These are phyloP conservation scores for Mactra quadrangularis DNA, from an alignment of 1,140 invertebrate species.

Conservation along the genomic window DNA sequence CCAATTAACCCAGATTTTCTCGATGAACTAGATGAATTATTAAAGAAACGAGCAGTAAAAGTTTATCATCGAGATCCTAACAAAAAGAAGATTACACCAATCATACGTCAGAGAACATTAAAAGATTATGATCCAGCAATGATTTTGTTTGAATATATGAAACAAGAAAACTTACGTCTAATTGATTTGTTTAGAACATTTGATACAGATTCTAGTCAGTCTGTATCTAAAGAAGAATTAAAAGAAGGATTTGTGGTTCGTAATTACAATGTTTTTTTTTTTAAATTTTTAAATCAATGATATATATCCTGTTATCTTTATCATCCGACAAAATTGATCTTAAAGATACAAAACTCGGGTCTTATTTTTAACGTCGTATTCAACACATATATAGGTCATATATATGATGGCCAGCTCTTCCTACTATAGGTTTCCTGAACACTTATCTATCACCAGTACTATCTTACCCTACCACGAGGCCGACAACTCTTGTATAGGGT, in stretches of 20 bases:
- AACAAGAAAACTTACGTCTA: slow-evolving; percentile 69
- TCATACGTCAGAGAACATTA: slow-evolving; percentile 44
- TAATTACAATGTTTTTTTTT: slow-evolving; percentile 17
- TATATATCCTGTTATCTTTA: neutral
- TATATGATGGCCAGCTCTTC: too few species aligned
- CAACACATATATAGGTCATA: too few species aligned
- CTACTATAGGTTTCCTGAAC: too few species aligned
- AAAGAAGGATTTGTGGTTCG: slow-evolving; percentile 67
- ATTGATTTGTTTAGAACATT: slow-evolving; percentile 69
- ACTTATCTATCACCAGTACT: too few species aligned
- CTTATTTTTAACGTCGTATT: too few species aligned
- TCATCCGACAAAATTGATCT: too few species aligned
- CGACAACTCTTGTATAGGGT: too few species aligned
- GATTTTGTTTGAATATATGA: slow-evolving; percentile 74
- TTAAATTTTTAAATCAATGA: neutral
- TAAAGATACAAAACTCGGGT: too few species aligned
- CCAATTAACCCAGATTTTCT: slow-evolving; percentile 69
- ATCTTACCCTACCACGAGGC: too few species aligned
- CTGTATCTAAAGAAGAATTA: slow-evolving; percentile 67
- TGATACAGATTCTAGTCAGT: slow-evolving; percentile 64
- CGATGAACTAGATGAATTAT: slow-evolving; percentile 51
- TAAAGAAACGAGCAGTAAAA: slow-evolving; percentile 51
- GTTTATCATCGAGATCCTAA: slow-evolving; percentile 63
- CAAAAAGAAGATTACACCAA: slow-evolving; percentile 60
- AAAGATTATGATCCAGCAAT: slow-evolving; percentile 67